A percentile compares a stretch with the other conserved stretches of the same genome.
Evolutionary conservation across 2,113 vertebrate species (phyloP).

Genomic region (Bettongia penicillata): DNA sequence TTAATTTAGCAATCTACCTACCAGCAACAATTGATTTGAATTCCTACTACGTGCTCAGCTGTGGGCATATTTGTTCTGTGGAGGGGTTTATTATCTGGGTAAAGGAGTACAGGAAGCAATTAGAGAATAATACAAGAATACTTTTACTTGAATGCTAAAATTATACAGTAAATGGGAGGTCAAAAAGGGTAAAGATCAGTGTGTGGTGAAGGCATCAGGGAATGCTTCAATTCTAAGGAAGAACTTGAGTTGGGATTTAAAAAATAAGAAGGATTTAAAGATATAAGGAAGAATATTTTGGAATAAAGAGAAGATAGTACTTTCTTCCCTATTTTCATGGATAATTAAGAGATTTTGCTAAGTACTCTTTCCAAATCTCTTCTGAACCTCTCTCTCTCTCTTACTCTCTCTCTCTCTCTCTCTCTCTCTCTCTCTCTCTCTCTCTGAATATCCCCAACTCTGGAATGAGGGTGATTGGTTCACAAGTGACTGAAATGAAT

Average conservation of each 20-base stretch:
- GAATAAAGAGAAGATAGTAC: neutral
- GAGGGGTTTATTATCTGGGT: neutral
- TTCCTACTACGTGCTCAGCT: neutral
- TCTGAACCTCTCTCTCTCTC: neutral
- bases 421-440: neutral
- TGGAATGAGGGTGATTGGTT: neutral
- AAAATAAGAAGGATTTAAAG: neutral
- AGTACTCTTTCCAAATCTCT: neutral
- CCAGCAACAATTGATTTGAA: neutral
- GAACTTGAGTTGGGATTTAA: neutral
- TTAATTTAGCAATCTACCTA: neutral
- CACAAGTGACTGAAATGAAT: neutral
- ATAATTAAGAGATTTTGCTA: neutral
- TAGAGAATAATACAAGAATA: neutral
- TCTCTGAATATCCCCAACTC: neutral
- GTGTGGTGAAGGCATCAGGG: neutral
- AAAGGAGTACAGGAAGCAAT: neutral
- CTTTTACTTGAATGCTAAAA: neutral
- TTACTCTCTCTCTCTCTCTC: too few species aligned
- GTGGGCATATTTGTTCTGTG: neutral
- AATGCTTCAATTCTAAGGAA: neutral
- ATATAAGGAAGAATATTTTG: neutral
- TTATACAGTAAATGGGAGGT: neutral
- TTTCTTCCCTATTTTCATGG: neutral
- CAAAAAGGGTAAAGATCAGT: neutral